Conservation (phyloP, 2,797 vertebrate genomes). For the Semotilus atromaculatus region DNA sequence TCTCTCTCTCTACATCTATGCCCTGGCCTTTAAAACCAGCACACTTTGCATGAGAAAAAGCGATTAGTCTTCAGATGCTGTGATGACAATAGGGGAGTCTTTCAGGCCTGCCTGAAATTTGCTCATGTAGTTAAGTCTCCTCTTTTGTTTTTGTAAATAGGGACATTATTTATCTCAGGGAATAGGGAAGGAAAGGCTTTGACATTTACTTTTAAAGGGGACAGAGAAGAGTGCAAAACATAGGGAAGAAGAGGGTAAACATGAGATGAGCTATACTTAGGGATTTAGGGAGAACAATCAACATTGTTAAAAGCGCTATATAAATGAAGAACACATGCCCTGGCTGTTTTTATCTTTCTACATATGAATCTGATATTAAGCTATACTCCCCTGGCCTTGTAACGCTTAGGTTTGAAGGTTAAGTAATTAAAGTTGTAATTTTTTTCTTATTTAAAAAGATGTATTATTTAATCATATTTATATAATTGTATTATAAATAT, state of each 20-base stretch:
- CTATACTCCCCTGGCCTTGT: not conserved
- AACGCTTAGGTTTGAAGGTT: not conserved
- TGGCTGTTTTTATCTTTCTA: not conserved
- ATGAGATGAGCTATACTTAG: conserved; percentile 11
- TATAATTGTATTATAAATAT: too few species aligned
- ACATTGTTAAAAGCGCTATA: too few species aligned
- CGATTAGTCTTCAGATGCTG: conserved; percentile 83
- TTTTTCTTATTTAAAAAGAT: not conserved
- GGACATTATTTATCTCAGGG: conserved; percentile 73
- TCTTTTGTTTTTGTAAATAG: conserved; percentile 77
- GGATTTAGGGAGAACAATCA: conserved; percentile 10
- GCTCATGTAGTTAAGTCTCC: conserved; percentile 72
- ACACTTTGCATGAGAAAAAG: conserved; percentile 85
- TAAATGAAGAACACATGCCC: not conserved
- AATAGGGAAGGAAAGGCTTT: conserved; percentile 65
- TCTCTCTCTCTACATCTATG: conserved; percentile 40
- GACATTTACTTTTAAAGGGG: conserved; percentile 67
- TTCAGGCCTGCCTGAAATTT: conserved; percentile 76
- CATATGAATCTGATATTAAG: conserved; percentile 15
- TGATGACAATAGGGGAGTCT: conserved; percentile 74
- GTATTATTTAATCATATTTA: too few species aligned
- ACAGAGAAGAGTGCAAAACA: conserved; percentile 31
- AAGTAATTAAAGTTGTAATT: not conserved
- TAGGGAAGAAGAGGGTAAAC: conserved; percentile 16
- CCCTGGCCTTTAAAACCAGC: conserved; percentile 77